phyloP scores from a whole-genome alignment of 2,797 vertebrate genomes.

The Xerus rutilus region DNA sequence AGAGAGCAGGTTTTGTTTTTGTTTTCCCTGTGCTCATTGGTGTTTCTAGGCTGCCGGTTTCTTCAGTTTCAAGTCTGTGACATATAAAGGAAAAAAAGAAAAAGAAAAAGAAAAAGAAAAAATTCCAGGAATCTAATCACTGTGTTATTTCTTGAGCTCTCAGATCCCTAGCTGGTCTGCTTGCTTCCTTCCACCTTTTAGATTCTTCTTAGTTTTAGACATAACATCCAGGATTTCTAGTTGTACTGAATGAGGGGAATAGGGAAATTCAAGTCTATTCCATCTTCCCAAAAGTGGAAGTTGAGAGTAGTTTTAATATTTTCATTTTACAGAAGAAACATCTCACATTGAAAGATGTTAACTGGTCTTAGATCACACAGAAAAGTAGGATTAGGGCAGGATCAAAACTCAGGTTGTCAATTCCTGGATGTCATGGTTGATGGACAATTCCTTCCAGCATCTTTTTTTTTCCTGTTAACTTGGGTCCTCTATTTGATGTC shows the following conservation, averaged over 20 bases:
- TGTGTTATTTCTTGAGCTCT: background rate
- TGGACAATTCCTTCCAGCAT: background rate
- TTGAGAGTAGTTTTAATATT: background rate
- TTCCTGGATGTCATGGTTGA: background rate
- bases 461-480: background rate
- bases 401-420: background rate
- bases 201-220: conserved; percentile 22
- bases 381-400: background rate
- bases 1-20: background rate
- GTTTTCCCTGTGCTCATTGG: background rate
- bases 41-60: background rate
- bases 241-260: background rate
- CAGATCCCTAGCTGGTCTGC: background rate
- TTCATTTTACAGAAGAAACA: conserved; percentile 3
- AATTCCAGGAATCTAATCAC: background rate
- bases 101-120: background rate
- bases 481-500: background rate
- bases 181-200: background rate
- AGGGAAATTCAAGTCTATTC: background rate
- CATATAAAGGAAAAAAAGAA: background rate
- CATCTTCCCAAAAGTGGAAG: background rate
- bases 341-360: background rate
- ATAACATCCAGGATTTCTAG: background rate
- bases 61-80: background rate
- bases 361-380: background rate